Evolutionary conservation across 2,888 invertebrate species (phyloP), one percentile per base, ranked within the genome.

Genomic region (Drosophila neonasuta): DNA sequence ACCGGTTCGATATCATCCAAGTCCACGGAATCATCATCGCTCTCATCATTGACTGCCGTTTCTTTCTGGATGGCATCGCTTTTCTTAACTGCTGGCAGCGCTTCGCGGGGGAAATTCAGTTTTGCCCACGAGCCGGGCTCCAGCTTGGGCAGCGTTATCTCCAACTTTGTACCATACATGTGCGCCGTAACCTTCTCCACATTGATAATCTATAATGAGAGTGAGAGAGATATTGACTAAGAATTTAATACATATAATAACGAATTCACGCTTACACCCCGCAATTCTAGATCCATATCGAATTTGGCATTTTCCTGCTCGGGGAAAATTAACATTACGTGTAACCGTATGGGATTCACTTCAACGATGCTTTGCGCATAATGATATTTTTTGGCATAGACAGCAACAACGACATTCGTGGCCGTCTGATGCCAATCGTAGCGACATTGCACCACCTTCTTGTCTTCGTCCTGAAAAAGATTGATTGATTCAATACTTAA

Each of bases 391-490:
- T 99, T 99, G 1, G 97, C 96, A 91, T 97, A 99, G 46, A 99
- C 93, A 39, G 97, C 95, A 51, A 99, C 93, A 66, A 96, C 95
- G 0, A 99, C 96, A 89, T 94, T 93, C 0, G 94, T 93, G 0
- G 94, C 94, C 0, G 98, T 99, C 92, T 99, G 99, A 91, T 98
- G 97, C 96, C 97, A 98, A 90, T 99, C 99, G 93, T 96, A 95
- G 24, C 98, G 94, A 88, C 98, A 98, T 63, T 94, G 92, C 1
- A 93, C 92, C 5, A 91, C 91, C 49, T 92, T 93, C 51, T 92
- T 92, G 63, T 93, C 91, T 3, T 91, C 84, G 70, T 92, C 91
- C 94, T 94, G 85, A 41, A 92, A 91, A 29, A 46, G 24, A 24
- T 24, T 24, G 6, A 24, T 24, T 24, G 24, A 24, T 24, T 24